phyloP scores from a whole-genome alignment of 2,888 invertebrate species.

The Chalcosyrphus nemorum region DNA sequence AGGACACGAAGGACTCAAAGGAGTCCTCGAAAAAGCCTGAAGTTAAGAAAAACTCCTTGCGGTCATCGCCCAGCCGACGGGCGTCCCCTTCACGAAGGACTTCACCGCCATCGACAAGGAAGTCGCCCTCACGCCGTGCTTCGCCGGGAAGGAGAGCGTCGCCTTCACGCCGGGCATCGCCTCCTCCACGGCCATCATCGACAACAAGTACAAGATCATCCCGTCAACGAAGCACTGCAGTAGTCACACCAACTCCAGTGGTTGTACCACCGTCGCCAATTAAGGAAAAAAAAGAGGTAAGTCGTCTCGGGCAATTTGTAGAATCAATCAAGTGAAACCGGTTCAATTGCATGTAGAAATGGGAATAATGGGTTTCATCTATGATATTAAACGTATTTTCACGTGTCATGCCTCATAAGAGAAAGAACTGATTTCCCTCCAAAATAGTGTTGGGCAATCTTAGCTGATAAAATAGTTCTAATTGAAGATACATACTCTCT shows the following conservation, averaged over 20 bases:
- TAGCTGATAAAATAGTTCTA: conserved; percentile 25
- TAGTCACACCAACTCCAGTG: conserved; percentile 73
- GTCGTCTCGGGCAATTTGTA: conserved; percentile 45
- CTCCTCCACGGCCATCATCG: conserved; percentile 32
- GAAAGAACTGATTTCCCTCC: not conserved
- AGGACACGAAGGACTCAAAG: conserved; percentile 12
- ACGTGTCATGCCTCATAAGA: not conserved
- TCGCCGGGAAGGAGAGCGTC: conserved; percentile 83
- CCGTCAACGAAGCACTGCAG: conserved; percentile 59
- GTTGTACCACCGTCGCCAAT: conserved; percentile 75
- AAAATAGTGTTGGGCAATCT: conserved; percentile 18
- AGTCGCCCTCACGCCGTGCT: conserved; percentile 83
- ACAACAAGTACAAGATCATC: conserved; percentile 55
- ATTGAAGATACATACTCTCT: conserved; percentile 22
- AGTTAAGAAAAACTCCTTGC: conserved; percentile 1
- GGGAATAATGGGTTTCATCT: not conserved
- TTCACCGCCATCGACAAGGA: conserved; percentile 81
- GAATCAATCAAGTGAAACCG: conserved; percentile 41
- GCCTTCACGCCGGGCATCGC: conserved; percentile 61
- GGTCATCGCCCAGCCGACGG: conserved; percentile 57
- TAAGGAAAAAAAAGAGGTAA: conserved; percentile 77
- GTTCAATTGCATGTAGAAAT: not conserved
- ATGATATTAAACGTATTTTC: not conserved
- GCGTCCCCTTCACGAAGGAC: conserved; percentile 75
- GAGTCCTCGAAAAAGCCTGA: conserved; percentile 36